These are phyloP conservation scores for Axinella damicornis DNA, from an alignment of 37 sponge, comb jelly and placozoan species.

Conservation along the genomic window DNA sequence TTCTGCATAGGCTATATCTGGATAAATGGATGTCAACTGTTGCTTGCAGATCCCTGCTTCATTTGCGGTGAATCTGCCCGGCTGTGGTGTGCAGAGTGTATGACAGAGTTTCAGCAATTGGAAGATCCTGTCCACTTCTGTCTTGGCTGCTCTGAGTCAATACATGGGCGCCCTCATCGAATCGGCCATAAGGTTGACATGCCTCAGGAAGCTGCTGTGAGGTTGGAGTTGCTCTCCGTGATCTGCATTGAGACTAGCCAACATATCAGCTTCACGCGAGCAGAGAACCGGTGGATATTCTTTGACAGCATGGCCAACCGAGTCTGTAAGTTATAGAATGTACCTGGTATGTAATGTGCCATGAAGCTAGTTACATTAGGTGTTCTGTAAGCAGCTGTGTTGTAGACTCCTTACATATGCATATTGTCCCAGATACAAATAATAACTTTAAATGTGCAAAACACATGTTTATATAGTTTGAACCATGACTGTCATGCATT, in stretches of 20 bases:
- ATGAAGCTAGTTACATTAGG: too few species aligned
- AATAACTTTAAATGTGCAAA: not conserved
- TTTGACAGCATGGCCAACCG: conserved; percentile 99
- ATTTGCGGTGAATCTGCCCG: not conserved
- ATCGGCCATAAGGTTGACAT: not conserved
- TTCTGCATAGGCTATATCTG: too few species aligned
- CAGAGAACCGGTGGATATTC: conserved; percentile 81
- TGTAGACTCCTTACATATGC: not conserved
- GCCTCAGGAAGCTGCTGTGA: not conserved
- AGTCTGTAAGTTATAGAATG: conserved; percentile 64
- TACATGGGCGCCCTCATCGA: not conserved
- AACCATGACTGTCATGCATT: too few species aligned
- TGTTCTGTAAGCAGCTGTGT: too few species aligned
- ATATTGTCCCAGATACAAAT: not conserved
- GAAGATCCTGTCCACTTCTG: conserved; percentile 11
- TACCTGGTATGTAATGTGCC: too few species aligned
- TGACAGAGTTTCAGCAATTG: not conserved
- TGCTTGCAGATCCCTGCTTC: not conserved
- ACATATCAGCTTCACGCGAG: conserved; percentile 90
- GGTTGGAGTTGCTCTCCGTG: conserved; percentile 89
- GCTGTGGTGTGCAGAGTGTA: not conserved
- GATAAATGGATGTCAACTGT: too few species aligned
- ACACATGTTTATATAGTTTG: too few species aligned
- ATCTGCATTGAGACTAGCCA: conserved; percentile 97
- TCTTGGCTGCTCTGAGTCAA: not conserved